Evolutionary conservation across 2,113 vertebrate species (phyloP), one percentile per base, ranked within the genome.

Genomic region (Hemicordylus capensis): DNA sequence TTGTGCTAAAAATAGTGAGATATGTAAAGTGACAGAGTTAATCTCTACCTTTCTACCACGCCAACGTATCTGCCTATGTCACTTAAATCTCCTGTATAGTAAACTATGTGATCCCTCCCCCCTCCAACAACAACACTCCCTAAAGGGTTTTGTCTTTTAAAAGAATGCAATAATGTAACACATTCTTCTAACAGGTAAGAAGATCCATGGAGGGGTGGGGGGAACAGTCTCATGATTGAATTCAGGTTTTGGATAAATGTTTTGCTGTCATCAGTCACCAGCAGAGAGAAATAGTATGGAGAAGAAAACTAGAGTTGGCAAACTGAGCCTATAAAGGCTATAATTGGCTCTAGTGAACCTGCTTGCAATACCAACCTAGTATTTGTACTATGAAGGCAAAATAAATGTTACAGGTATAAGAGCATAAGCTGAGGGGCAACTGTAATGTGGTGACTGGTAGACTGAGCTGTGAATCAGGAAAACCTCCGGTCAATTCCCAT

Each of bases 1-100:
- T 56, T 90, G 37, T 73, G 72, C 85, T 92, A 88, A 94, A 94
- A 87, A 92, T 82, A 88, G 3, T 59, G 82, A 88, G 59, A 88
- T 61, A 12, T 64, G 78, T 83, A 77, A 84, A 81, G 24, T 76
- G 76, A 90, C 22, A 80, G 15, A n/a, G 1, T 72, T 31, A 85
- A 24, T 89, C 8, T 22, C 58, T 86, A 11, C 85, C 63, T 88
- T 10, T 20, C 58, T 83, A 12, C 82, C 59, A 77, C 37, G 10
- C 59, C 88, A 90, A 72, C 20, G 61, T 73, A 64, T 88, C 81
- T 87, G 88, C 89, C 80, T 86, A 76, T 85, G 76, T 11, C 58
- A 48, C 17, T 88, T 84, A 1, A 1, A 72, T 85, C 90, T 91
- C 26, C 15, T 91, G 76, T 84, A 74, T 79, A 34, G 80, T 81